phyloP scores from a whole-genome alignment of 2,797 vertebrate species.

The Echeneis naucrates region DNA sequence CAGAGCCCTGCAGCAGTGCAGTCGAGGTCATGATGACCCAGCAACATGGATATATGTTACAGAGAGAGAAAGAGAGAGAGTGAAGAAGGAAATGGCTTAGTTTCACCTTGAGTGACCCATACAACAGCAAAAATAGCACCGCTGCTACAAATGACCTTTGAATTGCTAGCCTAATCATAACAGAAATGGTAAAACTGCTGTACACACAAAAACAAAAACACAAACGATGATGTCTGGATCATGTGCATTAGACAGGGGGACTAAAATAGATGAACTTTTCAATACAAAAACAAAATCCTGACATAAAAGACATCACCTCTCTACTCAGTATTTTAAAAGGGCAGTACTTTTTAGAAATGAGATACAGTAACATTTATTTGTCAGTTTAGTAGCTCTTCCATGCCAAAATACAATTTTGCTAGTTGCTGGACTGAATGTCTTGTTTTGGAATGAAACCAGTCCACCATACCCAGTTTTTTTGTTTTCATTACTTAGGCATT shows the following conservation, averaged over 20 bases:
- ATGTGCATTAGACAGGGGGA: neutral
- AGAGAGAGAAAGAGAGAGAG: conserved; percentile 24
- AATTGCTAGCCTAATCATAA: conserved; percentile 45
- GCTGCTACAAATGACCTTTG: conserved; percentile 67
- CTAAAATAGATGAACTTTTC: conserved; percentile 13
- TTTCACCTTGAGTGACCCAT: conserved; percentile 68
- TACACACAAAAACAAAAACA: neutral
- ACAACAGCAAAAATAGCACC: conserved; percentile 45
- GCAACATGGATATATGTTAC: conserved; percentile 53
- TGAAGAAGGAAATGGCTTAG: conserved; percentile 25
- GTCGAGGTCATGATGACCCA: conserved; percentile 67
- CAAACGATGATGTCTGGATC: conserved; percentile 13
- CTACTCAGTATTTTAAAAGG: conserved; percentile 4
- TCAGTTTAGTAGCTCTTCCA: conserved; percentile 12
- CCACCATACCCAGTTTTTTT: conserved; percentile 14
- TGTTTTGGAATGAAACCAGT: conserved; percentile 20
- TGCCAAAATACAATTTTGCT: conserved; percentile 23
- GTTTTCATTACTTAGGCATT: conserved; percentile 27
- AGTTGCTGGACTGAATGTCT: conserved; percentile 1
- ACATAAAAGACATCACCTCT: neutral
- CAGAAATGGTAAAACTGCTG: conserved; percentile 34
- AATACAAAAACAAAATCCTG: neutral
- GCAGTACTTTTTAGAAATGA: neutral
- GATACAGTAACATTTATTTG: neutral
- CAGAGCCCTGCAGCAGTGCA: conserved; percentile 63